Percentiles rank a stretch among this genome's conserved stretches.
Conservation (phyloP, 2,113 vertebrate species). For the Ploceus nigricollis region DNA sequence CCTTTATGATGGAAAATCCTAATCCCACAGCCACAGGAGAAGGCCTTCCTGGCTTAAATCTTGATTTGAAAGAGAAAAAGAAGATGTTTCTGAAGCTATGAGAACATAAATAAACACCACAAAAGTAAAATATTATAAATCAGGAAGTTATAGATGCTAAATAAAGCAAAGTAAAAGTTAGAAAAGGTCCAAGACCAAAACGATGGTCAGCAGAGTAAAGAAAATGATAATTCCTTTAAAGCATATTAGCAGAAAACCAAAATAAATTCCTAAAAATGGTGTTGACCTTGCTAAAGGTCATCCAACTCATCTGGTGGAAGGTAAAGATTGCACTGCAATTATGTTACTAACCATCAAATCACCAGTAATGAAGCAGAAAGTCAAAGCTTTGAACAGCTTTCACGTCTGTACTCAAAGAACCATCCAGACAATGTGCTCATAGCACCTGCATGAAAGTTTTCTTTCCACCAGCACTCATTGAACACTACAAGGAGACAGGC, state of each 20-base stretch:
- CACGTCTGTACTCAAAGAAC: neutral
- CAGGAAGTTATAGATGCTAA: neutral
- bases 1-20: neutral
- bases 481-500: neutral
- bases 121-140: neutral
- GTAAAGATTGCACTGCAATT: neutral
- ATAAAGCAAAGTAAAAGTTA: neutral
- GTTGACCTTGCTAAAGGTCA: neutral
- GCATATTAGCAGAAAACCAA: neutral
- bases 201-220: neutral
- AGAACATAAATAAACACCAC: neutral
- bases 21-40: neutral
- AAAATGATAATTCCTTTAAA: neutral
- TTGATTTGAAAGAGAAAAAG: neutral
- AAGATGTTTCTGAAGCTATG: neutral
- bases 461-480: neutral
- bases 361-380: neutral
- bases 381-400: neutral
- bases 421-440: neutral
- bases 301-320: neutral
- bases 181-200: neutral
- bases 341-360: neutral
- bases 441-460: neutral
- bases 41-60: neutral
- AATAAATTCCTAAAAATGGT: neutral